phyloP scores from a whole-genome alignment of 1,140 invertebrate species.

The Pentalonia nigronervosa region DNA sequence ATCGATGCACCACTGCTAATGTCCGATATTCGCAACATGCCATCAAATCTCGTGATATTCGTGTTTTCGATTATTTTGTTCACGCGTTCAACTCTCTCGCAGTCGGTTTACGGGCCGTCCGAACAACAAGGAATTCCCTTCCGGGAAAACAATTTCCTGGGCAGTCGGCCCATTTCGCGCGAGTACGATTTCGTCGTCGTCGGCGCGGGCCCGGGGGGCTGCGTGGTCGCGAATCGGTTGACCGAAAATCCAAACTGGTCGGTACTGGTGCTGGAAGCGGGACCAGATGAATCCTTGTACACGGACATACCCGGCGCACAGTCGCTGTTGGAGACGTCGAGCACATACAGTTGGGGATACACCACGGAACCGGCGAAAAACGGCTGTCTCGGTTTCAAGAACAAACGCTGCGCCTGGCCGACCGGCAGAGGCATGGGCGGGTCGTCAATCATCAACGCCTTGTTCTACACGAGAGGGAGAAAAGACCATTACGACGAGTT shows the following conservation, averaged over 20 bases:
- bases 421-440: slow-evolving; percentile 82
- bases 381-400: slow-evolving; percentile 63
- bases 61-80: too few species aligned
- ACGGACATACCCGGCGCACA: slow-evolving; percentile 73
- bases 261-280: slow-evolving; percentile 78
- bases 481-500: slow-evolving; percentile 64
- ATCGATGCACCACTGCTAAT: too few species aligned
- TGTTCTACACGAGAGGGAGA: slow-evolving; percentile 87
- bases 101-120: too few species aligned
- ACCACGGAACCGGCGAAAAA: slow-evolving; percentile 67
- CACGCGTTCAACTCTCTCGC: too few species aligned
- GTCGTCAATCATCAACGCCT: slow-evolving; percentile 84
- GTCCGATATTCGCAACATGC: too few species aligned
- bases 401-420: slow-evolving; percentile 72
- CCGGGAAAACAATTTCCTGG: not conserved
- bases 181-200: slow-evolving; percentile 52
- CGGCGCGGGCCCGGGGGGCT: slow-evolving; percentile 67
- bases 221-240: slow-evolving; percentile 68
- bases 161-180: not conserved
- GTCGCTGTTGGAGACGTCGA: slow-evolving; percentile 66
- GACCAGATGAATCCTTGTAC: slow-evolving; percentile 75
- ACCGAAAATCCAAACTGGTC: slow-evolving; percentile 63
- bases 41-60: too few species aligned
- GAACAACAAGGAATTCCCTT: not conserved
- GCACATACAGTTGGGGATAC: slow-evolving; percentile 70